Base-by-base conservation (phyloP, 2,888 invertebrate genomes). In the Caenorhabditis virilis region DNA sequence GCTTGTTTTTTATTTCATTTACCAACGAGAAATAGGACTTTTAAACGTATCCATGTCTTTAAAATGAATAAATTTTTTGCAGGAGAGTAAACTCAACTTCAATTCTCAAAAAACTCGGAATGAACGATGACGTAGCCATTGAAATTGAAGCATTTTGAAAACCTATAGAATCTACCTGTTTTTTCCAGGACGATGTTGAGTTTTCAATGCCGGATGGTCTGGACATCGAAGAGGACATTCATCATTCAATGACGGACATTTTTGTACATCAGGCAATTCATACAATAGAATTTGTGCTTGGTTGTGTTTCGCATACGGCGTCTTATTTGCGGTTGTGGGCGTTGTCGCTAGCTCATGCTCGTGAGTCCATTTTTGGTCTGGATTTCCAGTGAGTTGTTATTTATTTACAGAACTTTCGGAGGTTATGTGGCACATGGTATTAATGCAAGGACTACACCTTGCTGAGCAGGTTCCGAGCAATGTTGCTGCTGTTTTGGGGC, bases 221-320 rank as follows among this genome's bases (percentile, higher is more conserved):
- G 3, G 54, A 63, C 15, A 41, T 53, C 7, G 23, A 33, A 7
- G 56, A 53, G 1, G 55, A 56, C 1, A 46, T 49, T 4, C 51
- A 59, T 18, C 66, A 66, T 22, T 60, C 66, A 7, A 49, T 67
- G 35, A 18, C 49, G 7, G 67, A 67, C 41, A 22, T 60, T 38
- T 50, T 60, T 33, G 60, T 66, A 25, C 66, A 66, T 23, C 55
- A 73, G 87, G 92, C 90, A 9, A 97, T 97, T 85, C 95, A 97
- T 86, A 95, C 95, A 30, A 35, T 35, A 13, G 47, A 47, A 35
- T 35, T 30, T 13, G 47, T 35, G 18, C 30, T 35, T 9, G 47
- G 35, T 33, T 83, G 83, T 58, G 76, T 83, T 51, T 84, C 83
- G 2, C 83, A 83, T 72, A 83, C 83, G 11, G 83, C 83, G 9